A percentile compares a stretch with the other conserved stretches of the same genome.
Conservation (phyloP, 2,797 vertebrate genomes). For the Melanotaenia nigrans region DNA sequence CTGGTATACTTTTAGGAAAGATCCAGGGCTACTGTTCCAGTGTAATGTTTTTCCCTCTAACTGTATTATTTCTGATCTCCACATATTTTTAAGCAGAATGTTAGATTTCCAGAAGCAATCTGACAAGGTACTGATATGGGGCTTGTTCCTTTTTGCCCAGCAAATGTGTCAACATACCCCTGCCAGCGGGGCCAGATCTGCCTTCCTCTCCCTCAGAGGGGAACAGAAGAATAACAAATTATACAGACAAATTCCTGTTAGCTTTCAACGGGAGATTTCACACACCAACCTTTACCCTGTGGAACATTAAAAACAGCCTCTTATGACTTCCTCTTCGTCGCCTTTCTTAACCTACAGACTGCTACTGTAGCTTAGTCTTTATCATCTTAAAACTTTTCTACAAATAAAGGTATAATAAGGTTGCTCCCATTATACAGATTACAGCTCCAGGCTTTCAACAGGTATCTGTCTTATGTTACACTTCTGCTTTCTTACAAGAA, state of each 20-base stretch:
- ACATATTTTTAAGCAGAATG: conserved; percentile 22
- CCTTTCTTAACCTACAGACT: not conserved
- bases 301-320: conserved; percentile 19
- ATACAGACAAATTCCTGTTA: conserved; percentile 41
- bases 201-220: conserved; percentile 43
- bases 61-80: conserved; percentile 25
- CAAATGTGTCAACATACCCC: conserved; percentile 59
- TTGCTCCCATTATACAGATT: conserved; percentile 25
- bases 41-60: not conserved
- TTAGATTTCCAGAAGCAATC: conserved; percentile 48
- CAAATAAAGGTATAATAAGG: conserved; percentile 26
- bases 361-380: not conserved
- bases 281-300: conserved; percentile 22
- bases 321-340: not conserved
- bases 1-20: not conserved
- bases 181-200: conserved; percentile 54
- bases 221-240: conserved; percentile 31
- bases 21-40: not conserved
- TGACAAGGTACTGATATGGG: conserved; percentile 49
- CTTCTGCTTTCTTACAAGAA: conserved; percentile 54
- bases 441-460: conserved; percentile 49
- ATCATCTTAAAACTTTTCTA: conserved; percentile 26
- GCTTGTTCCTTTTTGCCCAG: conserved; percentile 47
- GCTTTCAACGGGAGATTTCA: conserved; percentile 23
- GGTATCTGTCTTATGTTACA: conserved; percentile 70